Base-by-base conservation (phyloP, 2,888 invertebrate genomes). In the Ectemnius cavifrons region DNA sequence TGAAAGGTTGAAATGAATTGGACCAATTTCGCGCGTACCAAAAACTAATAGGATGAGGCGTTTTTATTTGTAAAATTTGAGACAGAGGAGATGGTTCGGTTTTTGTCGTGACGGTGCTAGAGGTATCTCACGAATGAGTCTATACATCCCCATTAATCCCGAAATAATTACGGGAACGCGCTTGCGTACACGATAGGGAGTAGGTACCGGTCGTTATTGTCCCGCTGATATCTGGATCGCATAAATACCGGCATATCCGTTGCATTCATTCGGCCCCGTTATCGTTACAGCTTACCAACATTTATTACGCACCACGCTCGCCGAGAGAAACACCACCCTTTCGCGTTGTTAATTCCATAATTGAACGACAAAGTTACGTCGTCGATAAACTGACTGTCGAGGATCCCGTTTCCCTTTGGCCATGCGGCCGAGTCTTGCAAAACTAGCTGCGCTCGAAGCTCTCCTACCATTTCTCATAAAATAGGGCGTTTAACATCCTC, bases 191-290 rank as follows among this genome's bases (percentile, higher is more conserved):
- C 75, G 82, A 84, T 82, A 82, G 71, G 37, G 37, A 37, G 37
- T 37, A 37, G 68, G 66, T 56, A 65, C 65, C 63, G 75, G 71
- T 66, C 82, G 84, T 84, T 82, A 84, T 84, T 84, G 80, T 83
- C 84, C 78, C 73, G 67, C 76, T 77, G 84, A 84, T 83, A 83
- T 83, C 83, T 84, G 77, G 82, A 84, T 82, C 84, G 83, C 84
- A 83, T 83, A 83, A 83, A 83, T 83, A 83, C 80, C 78, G 78
- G 37, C 11, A 71, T 83, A 83, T 83, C 83, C 84, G 82, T 79
- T 84, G 82, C 78, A 83, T 84, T 84, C 83, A 83, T 83, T 83
- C 77, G 63, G 28, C 67, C 63, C 82, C 84, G 83, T 82, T 83
- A 83, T 83, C 83, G 75, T 84, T 79, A 69, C 77, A 73, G 76